Percentiles rank a stretch among this genome's conserved stretches.
phyloP scores from a whole-genome alignment of 1,140 invertebrate genomes.

The Meloidogyne floridensis region DNA sequence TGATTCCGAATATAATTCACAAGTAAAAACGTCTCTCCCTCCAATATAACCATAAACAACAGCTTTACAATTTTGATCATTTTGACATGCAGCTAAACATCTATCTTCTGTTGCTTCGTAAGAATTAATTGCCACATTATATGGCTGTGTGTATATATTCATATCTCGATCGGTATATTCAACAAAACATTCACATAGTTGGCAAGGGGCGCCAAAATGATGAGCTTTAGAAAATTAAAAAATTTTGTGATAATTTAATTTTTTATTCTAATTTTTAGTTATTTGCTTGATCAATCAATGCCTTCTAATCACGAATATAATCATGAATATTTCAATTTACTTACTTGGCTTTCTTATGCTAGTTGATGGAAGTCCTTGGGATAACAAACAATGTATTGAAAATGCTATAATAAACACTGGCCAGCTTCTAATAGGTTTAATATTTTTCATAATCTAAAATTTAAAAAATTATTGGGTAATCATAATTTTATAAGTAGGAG shows the following conservation, averaged over 20 bases:
- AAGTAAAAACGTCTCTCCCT: constrained; percentile 57
- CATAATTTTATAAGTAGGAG: too few species aligned
- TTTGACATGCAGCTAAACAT: constrained; percentile 23
- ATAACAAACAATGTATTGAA: not conserved
- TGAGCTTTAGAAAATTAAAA: not conserved
- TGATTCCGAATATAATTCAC: constrained; percentile 53
- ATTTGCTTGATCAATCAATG: not conserved
- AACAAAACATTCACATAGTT: constrained; percentile 49
- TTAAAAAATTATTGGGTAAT: too few species aligned
- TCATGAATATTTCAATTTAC: not conserved
- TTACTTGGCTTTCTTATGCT: not conserved
- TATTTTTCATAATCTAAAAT: not conserved
- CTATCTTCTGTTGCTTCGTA: constrained; percentile 47
- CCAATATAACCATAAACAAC: constrained; percentile 62
- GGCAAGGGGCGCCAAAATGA: constrained; percentile 20
- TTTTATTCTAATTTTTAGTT: not conserved
- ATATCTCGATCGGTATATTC: constrained; percentile 58
- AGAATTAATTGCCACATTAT: constrained; percentile 54
- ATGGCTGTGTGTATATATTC: constrained; percentile 45
- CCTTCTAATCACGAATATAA: too few species aligned
- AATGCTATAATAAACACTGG: not conserved
- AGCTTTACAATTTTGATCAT: constrained; percentile 54
- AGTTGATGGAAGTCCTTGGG: not conserved
- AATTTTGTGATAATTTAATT: not conserved
- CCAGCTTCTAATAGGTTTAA: not conserved